These are phyloP conservation scores for Hypocryptadius cinnamomeus DNA, from an alignment of 2,113 vertebrate species.

Conservation along the genomic window DNA sequence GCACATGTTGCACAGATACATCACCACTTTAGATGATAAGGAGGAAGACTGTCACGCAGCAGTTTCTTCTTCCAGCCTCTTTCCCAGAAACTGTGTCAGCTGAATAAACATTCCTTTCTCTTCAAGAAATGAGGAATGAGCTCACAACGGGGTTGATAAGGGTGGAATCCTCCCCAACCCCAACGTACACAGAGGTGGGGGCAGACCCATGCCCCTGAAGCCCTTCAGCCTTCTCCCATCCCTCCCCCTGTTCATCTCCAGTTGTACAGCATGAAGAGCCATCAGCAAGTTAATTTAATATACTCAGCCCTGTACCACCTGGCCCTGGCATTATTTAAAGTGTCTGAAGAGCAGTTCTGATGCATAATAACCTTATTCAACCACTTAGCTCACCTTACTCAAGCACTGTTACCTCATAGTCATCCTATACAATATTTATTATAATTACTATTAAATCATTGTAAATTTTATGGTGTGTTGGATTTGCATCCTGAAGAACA, in stretches of 20 bases:
- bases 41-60: not conserved
- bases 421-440: not conserved
- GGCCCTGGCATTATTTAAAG: not conserved
- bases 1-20: not conserved
- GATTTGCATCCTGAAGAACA: not conserved
- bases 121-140: conserved; percentile 34
- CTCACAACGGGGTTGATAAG: not conserved
- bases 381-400: not conserved
- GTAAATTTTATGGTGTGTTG: not conserved
- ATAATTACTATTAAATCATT: not conserved
- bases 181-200: accelerated
- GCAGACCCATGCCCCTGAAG: not conserved
- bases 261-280: not conserved
- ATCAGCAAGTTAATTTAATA: not conserved
- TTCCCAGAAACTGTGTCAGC: conserved; percentile 34
- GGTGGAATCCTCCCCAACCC: not conserved
- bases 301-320: not conserved
- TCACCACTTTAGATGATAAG: not conserved
- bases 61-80: not conserved
- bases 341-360: not conserved
- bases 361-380: not conserved
- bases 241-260: not conserved
- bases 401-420: not conserved
- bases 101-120: conserved; percentile 41
- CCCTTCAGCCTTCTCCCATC: not conserved